phyloP scores from a whole-genome alignment of 2,888 invertebrate genomes.

The Drosophila antonietae region DNA sequence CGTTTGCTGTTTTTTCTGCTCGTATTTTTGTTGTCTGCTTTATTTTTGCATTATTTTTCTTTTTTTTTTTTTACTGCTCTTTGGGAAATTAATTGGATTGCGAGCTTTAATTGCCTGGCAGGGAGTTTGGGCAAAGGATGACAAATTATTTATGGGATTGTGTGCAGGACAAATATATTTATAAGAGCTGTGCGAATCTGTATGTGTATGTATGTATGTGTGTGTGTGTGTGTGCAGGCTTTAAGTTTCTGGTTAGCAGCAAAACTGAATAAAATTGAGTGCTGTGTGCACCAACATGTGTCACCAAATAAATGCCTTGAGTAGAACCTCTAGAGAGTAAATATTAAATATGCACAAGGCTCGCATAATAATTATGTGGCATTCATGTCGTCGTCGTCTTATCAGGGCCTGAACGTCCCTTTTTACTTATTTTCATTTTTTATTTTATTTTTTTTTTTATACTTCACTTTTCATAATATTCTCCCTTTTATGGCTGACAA shows the following conservation, averaged over 20 bases:
- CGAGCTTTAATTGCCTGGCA: conserved; percentile 59
- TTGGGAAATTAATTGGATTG: conserved; percentile 66
- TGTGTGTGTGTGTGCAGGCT: conserved; percentile 4
- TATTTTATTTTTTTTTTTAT: neutral
- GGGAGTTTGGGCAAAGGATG: conserved; percentile 27
- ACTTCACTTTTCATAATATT: neutral
- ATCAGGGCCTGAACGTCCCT: conserved; percentile 24
- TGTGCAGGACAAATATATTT: conserved; percentile 33
- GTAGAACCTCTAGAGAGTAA: conserved; percentile 18
- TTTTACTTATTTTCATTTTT: conserved; percentile 16
- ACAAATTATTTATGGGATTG: conserved; percentile 59
- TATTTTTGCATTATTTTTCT: conserved; percentile 32
- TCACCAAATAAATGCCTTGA: conserved; percentile 32
- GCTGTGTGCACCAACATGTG: conserved; percentile 20
- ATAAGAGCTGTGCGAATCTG: neutral
- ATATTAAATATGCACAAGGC: conserved; percentile 46
- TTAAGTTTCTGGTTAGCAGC: conserved; percentile 18
- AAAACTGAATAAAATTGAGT: conserved; percentile 29
- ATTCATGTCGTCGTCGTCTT: conserved; percentile 43
- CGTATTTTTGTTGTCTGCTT: conserved; percentile 5
- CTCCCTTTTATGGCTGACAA: conserved; percentile 40
- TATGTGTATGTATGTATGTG: neutral
- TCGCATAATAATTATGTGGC: conserved; percentile 46
- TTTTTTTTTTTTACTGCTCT: conserved; percentile 11
- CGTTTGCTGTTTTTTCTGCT: conserved; percentile 8